Conservation (phyloP, 1,140 invertebrate species). For the Drosophila setifemur region DNA sequence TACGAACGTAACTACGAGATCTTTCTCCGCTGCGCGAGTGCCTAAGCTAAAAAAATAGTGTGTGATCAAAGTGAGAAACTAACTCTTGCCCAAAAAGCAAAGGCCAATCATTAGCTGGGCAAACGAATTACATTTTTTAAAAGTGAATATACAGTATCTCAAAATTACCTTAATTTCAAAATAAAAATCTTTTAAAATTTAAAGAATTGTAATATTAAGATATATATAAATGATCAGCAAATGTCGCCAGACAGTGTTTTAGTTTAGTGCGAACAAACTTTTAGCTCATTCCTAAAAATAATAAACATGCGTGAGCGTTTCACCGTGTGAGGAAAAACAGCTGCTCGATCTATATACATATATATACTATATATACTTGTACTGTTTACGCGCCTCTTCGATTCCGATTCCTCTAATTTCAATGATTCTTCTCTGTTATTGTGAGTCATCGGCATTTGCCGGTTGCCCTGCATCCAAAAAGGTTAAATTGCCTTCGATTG, state of each 20-base stretch:
- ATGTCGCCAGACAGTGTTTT: constrained; percentile 17
- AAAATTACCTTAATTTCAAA: too few species aligned
- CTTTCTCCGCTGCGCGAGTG: constrained; percentile 36
- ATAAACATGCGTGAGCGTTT: constrained; percentile 39
- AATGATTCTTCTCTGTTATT: constrained; percentile 5
- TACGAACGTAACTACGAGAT: constrained; percentile 49
- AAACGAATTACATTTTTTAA: too few species aligned
- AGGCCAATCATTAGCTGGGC: too few species aligned
- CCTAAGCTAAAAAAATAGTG: constrained; percentile 27
- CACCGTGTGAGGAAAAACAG: constrained; percentile 33
- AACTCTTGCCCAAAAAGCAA: constrained; percentile 8
- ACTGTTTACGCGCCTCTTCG: constrained; percentile 10
- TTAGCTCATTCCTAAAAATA: constrained; percentile 70
- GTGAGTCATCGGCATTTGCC: constrained; percentile 47
- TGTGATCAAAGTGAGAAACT: constrained; percentile 13
- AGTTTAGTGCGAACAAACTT: constrained; percentile 19
- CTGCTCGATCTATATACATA: constrained; percentile 4
- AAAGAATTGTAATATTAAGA: too few species aligned
- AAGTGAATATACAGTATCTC: too few species aligned
- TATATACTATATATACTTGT: constrained; percentile 2
- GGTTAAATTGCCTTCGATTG: constrained; percentile 45
- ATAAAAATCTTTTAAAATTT: too few species aligned
- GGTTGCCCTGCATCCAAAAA: constrained; percentile 40
- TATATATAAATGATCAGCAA: too few species aligned
- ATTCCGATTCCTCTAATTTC: constrained; percentile 17